Conservation (phyloP, 1,140 invertebrate species). For the Aphelinus atriplicis region DNA sequence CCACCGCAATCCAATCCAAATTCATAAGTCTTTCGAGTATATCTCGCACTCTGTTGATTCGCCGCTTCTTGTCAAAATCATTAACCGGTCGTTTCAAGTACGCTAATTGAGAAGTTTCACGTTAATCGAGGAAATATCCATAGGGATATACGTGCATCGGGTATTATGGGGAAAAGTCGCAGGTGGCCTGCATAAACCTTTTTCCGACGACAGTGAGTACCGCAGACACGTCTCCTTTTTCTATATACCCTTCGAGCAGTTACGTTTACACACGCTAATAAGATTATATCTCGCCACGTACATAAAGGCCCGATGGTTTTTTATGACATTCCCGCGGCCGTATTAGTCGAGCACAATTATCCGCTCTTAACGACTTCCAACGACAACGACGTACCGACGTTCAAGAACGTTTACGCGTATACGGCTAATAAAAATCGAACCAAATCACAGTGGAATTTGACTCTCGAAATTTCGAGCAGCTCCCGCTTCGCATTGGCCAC, state of each 20-base stretch:
- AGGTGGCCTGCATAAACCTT: slow-evolving; percentile 34
- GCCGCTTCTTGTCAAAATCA: not conserved
- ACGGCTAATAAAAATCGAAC: not conserved
- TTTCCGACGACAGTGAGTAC: slow-evolving; percentile 19
- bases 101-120: no score
- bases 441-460: not conserved
- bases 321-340: not conserved
- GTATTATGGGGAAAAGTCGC: slow-evolving; percentile 18
- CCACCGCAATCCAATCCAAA: not conserved
- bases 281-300: not conserved
- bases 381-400: not conserved
- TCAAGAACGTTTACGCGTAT: not conserved
- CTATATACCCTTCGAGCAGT: slow-evolving; percentile 6
- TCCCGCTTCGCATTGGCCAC: no score
- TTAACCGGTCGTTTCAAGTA: slow-evolving; percentile 22
- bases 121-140: no score
- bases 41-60: not conserved
- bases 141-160: slow-evolving; percentile 14
- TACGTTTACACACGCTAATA: slow-evolving; percentile 5
- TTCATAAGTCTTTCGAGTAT: not conserved
- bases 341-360: not conserved
- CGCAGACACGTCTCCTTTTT: not conserved
- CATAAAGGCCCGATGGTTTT: not conserved
- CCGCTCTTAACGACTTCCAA: not conserved
- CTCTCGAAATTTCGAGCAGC: no score